Evolutionary conservation across 30 jellyfish, hydroid and myxozoan genomes (phyloP), one percentile per base, ranked within the genome.

Genomic region (Aurelia sp.): DNA sequence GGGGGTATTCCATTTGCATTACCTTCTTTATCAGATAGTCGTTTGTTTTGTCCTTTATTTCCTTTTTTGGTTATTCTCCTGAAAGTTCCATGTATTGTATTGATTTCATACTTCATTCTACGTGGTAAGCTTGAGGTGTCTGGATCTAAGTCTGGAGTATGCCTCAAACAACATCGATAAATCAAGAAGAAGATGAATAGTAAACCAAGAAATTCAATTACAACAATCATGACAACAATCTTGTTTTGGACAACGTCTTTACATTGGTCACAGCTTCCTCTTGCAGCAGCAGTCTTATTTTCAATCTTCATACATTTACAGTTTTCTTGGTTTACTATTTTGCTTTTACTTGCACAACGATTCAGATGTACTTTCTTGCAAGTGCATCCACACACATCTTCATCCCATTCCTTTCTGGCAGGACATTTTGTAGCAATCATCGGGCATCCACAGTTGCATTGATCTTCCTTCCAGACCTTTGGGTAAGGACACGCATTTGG

Each of bases 351-450:
- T 41, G 47, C 17, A 57, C 91, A 82, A 23, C 91, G 71, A 53
- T 59, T 82, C 51, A 68, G 65, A 69, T 69, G 60, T 61, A 78
- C 16, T 47, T 71, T 71, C 59, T 58, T 82, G 85, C 91, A 82
- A 7, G 48, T 27, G 22, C 91, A 82, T 12, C 59, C 33, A 59
- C 91, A 82, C n/a, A 41, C 47, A 4, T 82, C 91, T 10, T 59
- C 50, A 31, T 47, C 47, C 91, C 91, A 82, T 82, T 82, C 91
- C 84, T 82, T 82, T 47, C 61, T 70, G 10, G 18, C 79, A 5
- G 91, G 68, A 57, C 91, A 82, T 35, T 13, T 58, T 31, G 17
- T 35, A 4, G 85, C 57, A 4, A 13, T 6, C 12, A 58, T 31
- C 10, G 85, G 78, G 61, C 91, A 82, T 33, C 57, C 79, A 59